phyloP scores from a whole-genome alignment of 2,797 vertebrate genomes.

The Acipenser transmontanus region DNA sequence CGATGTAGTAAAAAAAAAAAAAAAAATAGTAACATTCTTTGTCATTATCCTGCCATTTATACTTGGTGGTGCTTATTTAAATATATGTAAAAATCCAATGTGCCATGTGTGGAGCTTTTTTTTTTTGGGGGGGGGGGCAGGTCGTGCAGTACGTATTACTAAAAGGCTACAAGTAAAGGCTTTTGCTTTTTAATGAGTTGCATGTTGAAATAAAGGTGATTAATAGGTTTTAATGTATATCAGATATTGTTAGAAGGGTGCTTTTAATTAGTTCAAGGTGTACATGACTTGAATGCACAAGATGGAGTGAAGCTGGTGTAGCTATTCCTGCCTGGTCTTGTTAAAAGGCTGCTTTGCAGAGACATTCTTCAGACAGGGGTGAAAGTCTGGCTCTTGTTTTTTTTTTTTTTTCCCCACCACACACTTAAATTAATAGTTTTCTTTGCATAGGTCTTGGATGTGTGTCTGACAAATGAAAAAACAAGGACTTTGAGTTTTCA shows the following conservation, averaged over 20 bases:
- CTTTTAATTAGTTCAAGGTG: slow-evolving; percentile 31
- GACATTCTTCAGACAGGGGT: not conserved
- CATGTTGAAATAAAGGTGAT: slow-evolving; percentile 25
- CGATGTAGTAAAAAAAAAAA: too few relatives aligned
- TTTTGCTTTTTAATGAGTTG: slow-evolving; percentile 28
- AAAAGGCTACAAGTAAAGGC: slow-evolving; percentile 17
- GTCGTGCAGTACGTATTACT: slow-evolving; percentile 22
- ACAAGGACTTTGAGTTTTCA: too few relatives aligned
- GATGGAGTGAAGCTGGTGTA: slow-evolving; percentile 1
- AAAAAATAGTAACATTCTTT: too few relatives aligned
- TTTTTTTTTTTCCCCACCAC: not conserved
- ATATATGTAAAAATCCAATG: too few relatives aligned
- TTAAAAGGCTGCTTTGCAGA: not conserved
- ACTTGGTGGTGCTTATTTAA: too few relatives aligned
- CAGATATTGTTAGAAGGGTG: slow-evolving; percentile 19
- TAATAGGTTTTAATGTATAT: slow-evolving; percentile 30
- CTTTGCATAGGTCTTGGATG: not conserved
- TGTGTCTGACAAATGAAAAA: slow-evolving; percentile 7
- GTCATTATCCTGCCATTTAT: too few relatives aligned
- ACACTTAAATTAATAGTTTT: not conserved
- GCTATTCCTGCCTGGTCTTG: not conserved
- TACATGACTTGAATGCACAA: slow-evolving; percentile 21
- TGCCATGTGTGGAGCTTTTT: too few relatives aligned
- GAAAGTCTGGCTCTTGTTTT: not conserved
- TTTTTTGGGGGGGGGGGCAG: too few relatives aligned